Percentiles rank a stretch among this genome's conserved stretches.
These are phyloP conservation scores for Emydura subglobosa DNA, from an alignment of 2,113 vertebrate species.

Conservation along the genomic window DNA sequence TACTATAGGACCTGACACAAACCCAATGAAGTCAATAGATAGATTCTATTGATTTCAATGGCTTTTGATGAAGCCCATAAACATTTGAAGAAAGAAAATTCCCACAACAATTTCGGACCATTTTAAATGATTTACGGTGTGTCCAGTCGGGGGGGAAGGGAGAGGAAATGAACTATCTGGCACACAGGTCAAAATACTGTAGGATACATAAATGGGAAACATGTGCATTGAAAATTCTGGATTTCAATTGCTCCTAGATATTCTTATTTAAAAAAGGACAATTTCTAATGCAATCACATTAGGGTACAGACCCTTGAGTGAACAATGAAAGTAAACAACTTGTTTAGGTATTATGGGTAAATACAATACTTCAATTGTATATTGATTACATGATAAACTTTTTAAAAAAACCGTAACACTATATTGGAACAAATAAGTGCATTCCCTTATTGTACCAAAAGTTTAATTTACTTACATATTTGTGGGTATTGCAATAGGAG, in stretches of 20 bases:
- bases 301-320: neutral
- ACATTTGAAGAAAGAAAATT: neutral
- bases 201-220: neutral
- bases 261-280: neutral
- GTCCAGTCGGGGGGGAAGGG: neutral
- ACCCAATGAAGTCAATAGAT: neutral
- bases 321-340: neutral
- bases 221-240: neutral
- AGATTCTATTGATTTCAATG: too few species aligned
- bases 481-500: constrained; percentile 66
- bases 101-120: neutral
- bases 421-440: neutral
- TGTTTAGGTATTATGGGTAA: neutral
- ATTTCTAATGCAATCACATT: neutral
- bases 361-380: neutral
- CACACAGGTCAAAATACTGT: neutral
- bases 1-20: neutral
- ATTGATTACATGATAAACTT: neutral
- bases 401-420: neutral
- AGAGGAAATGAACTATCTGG: neutral
- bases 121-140: neutral
- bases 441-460: neutral
- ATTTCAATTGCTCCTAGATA: neutral
- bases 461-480: constrained; percentile 73
- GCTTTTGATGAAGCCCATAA: too few species aligned